Conservation (phyloP, 2,797 vertebrate genomes). For the Bovichtus diacanthus region DNA sequence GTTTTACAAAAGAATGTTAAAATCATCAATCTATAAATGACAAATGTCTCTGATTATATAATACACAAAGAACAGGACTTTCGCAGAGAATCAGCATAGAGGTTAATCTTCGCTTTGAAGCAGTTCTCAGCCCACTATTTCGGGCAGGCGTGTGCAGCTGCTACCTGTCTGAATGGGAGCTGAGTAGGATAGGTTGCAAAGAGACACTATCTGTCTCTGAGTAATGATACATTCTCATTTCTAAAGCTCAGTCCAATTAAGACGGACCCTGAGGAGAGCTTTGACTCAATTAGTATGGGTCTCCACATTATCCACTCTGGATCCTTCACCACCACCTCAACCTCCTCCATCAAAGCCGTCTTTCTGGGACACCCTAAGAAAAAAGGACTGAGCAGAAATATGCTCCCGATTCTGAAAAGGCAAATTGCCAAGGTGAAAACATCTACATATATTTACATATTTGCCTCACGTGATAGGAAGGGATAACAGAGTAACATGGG, state of each 20-base stretch:
- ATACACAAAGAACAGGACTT: background rate
- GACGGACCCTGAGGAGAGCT: constrained; percentile 72
- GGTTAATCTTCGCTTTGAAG: constrained; percentile 53
- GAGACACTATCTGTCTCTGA: constrained; percentile 63
- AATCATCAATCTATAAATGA: background rate
- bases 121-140: constrained; percentile 52
- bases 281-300: constrained; percentile 77
- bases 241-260: constrained; percentile 79
- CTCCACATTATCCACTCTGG: constrained; percentile 75
- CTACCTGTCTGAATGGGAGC: constrained; percentile 41
- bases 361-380: constrained; percentile 6
- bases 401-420: background rate
- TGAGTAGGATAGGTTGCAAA: constrained; percentile 52
- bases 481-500: background rate
- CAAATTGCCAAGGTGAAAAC: constrained; percentile 1
- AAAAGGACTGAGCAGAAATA: background rate
- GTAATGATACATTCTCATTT: constrained; percentile 79
- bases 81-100: constrained; percentile 10
- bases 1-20: constrained; percentile 1
- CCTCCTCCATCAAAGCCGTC: constrained; percentile 24
- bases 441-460: background rate
- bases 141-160: constrained; percentile 26
- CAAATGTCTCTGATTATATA: background rate
- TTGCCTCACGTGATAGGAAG: background rate
- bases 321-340: constrained; percentile 50